Evolutionary conservation across 2,888 invertebrate species (phyloP).

Genomic region (Spicauda simplicius): DNA sequence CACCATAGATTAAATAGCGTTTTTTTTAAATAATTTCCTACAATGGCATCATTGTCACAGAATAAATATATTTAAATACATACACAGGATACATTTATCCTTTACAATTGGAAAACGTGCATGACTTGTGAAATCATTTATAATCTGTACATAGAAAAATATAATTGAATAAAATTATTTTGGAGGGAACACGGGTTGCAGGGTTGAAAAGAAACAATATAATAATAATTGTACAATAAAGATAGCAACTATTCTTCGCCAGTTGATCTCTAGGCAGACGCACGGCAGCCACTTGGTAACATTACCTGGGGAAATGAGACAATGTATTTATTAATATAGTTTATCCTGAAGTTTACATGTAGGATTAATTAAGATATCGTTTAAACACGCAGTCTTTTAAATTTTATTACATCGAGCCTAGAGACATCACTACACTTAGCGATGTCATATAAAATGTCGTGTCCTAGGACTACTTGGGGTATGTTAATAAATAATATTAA

Average conservation of each 20-base stretch:
- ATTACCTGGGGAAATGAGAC: slow-evolving; percentile 54
- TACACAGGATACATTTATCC: slow-evolving; percentile 38
- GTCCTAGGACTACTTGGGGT: too few relatives aligned
- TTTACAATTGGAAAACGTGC: slow-evolving; percentile 40
- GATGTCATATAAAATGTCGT: too few relatives aligned
- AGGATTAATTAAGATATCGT: too few relatives aligned
- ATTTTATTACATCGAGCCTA: too few relatives aligned
- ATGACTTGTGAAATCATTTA: slow-evolving; percentile 35
- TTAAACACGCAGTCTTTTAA: too few relatives aligned
- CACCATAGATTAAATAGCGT: slow-evolving; percentile 28
- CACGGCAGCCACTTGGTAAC: slow-evolving; percentile 59
- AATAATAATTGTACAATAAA: slow-evolving; percentile 58
- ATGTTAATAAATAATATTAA: too few relatives aligned
- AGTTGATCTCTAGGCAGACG: slow-evolving; percentile 49
- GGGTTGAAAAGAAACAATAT: slow-evolving; percentile 25
- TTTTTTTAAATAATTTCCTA: slow-evolving; percentile 36
- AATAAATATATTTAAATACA: slow-evolving; percentile 43
- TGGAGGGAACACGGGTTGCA: slow-evolving; percentile 37
- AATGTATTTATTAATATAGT: too few relatives aligned
- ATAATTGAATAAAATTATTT: slow-evolving; percentile 39
- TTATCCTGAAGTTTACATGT: too few relatives aligned
- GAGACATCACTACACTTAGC: too few relatives aligned
- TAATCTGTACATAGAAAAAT: slow-evolving; percentile 43
- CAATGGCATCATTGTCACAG: slow-evolving; percentile 44
- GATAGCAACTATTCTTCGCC: slow-evolving; percentile 58